phyloP scores from a whole-genome alignment of 2,888 invertebrate genomes.

The Drosophila neonasuta region DNA sequence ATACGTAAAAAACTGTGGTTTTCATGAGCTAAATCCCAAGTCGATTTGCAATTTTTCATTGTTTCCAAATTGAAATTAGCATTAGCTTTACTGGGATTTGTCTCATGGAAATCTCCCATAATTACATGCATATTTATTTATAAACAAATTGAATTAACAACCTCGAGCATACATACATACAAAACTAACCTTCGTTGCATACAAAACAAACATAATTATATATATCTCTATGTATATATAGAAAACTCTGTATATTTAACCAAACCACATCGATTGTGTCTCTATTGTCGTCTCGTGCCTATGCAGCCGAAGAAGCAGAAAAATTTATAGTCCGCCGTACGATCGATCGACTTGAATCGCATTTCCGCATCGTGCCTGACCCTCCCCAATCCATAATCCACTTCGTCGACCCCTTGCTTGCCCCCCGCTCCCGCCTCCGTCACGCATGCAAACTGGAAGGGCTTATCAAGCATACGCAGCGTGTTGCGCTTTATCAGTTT shows the following conservation, averaged over 20 bases:
- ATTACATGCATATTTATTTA: slow-evolving; percentile 35
- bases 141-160: slow-evolving; percentile 28
- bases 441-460: slow-evolving; percentile 13
- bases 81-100: slow-evolving; percentile 19
- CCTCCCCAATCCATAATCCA: slow-evolving; percentile 10
- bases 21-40: slow-evolving; percentile 32
- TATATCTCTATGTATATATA: slow-evolving; percentile 22
- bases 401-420: background rate
- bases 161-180: slow-evolving; percentile 38
- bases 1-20: slow-evolving; percentile 4
- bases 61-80: background rate
- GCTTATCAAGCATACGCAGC: slow-evolving; percentile 39
- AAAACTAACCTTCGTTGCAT: slow-evolving; percentile 54
- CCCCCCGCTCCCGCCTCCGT: background rate
- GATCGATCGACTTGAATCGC: background rate
- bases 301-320: slow-evolving; percentile 1
- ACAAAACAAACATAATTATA: slow-evolving; percentile 40
- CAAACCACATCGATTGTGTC: slow-evolving; percentile 24
- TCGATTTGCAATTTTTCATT: background rate
- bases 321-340: background rate
- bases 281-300: slow-evolving; percentile 40
- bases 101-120: slow-evolving; percentile 20
- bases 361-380: slow-evolving; percentile 40
- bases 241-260: slow-evolving; percentile 34
- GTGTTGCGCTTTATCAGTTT: slow-evolving; percentile 30